Conservation (phyloP, 2,113 vertebrate genomes). For the Oplegnathus fasciatus region DNA sequence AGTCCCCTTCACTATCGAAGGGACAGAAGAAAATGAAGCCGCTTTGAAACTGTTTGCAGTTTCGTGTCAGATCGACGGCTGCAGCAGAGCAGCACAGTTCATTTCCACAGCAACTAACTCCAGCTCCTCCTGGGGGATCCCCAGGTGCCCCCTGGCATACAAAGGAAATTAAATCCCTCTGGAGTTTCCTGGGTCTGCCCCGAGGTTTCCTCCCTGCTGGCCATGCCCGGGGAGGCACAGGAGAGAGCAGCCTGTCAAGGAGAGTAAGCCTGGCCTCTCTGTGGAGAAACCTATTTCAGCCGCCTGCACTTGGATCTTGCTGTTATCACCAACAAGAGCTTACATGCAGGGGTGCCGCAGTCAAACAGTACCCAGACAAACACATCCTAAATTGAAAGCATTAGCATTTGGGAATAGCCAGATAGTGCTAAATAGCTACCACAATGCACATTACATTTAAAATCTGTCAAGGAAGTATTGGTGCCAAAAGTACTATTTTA, state of each 20-base stretch:
- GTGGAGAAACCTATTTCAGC: constrained; percentile 17
- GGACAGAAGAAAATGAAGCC: constrained; percentile 28
- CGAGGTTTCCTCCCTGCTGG: constrained; percentile 48
- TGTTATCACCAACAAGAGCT: constrained; percentile 8
- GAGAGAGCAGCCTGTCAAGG: constrained; percentile 23
- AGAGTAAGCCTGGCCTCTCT: not conserved
- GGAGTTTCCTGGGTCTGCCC: constrained; percentile 42
- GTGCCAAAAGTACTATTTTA: not conserved
- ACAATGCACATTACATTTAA: not conserved
- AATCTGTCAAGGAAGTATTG: not conserved
- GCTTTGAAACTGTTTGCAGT: constrained; percentile 42
- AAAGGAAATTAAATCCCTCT: constrained; percentile 41
- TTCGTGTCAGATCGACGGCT: constrained; percentile 20
- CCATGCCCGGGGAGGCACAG: constrained; percentile 8
- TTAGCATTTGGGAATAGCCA: not conserved
- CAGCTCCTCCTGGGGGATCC: constrained; percentile 31
- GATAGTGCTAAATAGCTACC: not conserved
- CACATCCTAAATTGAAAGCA: not conserved
- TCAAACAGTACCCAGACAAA: not conserved
- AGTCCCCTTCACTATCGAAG: constrained; percentile 7
- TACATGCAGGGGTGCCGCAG: not conserved
- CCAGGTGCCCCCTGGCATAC: constrained; percentile 32
- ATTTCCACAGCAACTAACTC: constrained; percentile 26
- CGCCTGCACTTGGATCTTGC: not conserved
- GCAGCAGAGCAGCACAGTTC: constrained; percentile 16